Evolutionary conservation across 2,888 invertebrate genomes (phyloP).

Genomic region (Dryobota labecula): DNA sequence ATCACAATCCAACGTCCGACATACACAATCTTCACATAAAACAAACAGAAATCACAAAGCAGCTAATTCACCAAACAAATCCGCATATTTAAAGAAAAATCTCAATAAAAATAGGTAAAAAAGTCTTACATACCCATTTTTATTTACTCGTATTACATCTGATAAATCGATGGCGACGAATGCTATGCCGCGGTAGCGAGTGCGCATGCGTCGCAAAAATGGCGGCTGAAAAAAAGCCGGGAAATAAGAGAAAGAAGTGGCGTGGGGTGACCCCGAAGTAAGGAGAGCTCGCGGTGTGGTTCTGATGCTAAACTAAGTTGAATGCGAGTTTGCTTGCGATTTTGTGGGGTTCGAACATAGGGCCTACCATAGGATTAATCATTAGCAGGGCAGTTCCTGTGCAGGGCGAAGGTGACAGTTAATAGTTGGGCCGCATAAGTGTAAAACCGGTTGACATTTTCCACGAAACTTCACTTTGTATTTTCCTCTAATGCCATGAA

Average conservation of each 20-base stretch:
- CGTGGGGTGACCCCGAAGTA: constrained; percentile 76
- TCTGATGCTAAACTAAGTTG: constrained; percentile 55
- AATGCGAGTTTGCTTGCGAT: constrained; percentile 54
- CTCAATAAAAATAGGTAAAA: constrained; percentile 71
- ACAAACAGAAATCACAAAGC: constrained; percentile 33
- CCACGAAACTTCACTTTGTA: not conserved
- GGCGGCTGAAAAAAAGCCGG: constrained; percentile 87
- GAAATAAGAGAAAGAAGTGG: constrained; percentile 89
- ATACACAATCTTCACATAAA: constrained; percentile 21
- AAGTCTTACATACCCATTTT: constrained; percentile 73
- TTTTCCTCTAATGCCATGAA: not conserved
- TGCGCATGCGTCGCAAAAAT: constrained; percentile 88
- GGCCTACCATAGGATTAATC: not conserved
- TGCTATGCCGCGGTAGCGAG: constrained; percentile 65
- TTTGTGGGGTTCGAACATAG: not conserved
- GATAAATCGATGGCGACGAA: constrained; percentile 84
- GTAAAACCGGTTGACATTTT: not conserved
- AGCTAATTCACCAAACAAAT: constrained; percentile 44
- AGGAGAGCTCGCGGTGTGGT: constrained; percentile 77
- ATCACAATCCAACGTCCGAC: not conserved
- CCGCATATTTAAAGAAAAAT: constrained; percentile 66
- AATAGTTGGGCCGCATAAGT: not conserved
- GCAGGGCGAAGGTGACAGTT: not conserved
- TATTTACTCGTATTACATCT: constrained; percentile 81
- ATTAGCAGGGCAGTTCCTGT: not conserved